These are phyloP conservation scores for Psilopsiagon aymara DNA, from an alignment of 2,113 vertebrate genomes.

Conservation along the genomic window DNA sequence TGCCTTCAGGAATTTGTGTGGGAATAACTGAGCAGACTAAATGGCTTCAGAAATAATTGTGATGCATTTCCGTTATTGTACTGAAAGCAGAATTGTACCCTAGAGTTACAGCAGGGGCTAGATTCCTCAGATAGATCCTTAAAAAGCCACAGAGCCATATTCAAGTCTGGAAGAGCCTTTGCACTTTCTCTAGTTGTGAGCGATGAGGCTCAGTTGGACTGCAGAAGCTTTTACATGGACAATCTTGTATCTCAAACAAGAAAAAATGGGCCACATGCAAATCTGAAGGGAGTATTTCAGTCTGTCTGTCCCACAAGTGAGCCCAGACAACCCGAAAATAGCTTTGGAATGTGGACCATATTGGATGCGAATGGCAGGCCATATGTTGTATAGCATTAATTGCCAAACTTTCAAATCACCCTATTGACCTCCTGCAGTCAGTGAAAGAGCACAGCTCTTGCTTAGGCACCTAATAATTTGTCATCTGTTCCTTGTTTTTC, in stretches of 20 bases:
- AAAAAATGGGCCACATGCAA: not conserved
- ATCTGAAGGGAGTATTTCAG: not conserved
- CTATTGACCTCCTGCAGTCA: slow-evolving; percentile 4
- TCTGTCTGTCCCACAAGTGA: not conserved
- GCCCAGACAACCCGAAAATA: slow-evolving; percentile 33
- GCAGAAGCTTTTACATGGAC: not conserved
- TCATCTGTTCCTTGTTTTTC: slow-evolving; percentile 28
- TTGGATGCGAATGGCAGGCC: slow-evolving; percentile 30
- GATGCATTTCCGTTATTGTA: not conserved
- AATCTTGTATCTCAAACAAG: not conserved
- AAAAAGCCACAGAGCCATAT: not conserved
- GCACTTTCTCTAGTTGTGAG: not conserved
- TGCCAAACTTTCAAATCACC: slow-evolving; percentile 18
- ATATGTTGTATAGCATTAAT: slow-evolving; percentile 38
- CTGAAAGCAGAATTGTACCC: not conserved
- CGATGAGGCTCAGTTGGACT: not conserved
- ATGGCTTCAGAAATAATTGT: not conserved
- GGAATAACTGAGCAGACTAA: not conserved
- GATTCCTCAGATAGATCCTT: not conserved
- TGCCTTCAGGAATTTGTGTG: not conserved
- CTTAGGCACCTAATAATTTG: slow-evolving; percentile 15
- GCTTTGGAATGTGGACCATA: slow-evolving; percentile 14
- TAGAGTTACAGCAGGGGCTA: not conserved
- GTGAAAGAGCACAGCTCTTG: not conserved
- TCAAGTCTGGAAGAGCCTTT: not conserved